Evolutionary conservation across 1,140 invertebrate species (phyloP).

Genomic region (Scaptomyza montana): DNA sequence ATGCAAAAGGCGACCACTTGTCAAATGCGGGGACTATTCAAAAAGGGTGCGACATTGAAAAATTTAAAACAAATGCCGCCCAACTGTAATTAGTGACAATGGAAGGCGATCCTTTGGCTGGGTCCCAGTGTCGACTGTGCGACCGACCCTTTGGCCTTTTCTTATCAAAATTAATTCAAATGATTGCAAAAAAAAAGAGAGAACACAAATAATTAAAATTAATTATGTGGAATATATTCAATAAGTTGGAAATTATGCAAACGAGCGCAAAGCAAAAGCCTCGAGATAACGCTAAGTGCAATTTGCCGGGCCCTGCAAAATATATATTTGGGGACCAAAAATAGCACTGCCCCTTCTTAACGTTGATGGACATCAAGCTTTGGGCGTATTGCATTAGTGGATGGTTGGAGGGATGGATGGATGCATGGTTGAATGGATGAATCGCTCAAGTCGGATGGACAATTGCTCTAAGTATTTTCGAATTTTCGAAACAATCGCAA

Average conservation of each 20-base stretch:
- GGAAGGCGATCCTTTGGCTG: constrained; percentile 46
- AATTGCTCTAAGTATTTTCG: constrained; percentile 52
- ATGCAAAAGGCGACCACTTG: constrained; percentile 45
- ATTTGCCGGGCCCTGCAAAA: constrained; percentile 48
- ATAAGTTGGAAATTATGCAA: constrained; percentile 81
- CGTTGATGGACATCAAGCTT: constrained; percentile 58
- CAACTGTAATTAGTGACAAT: constrained; percentile 80
- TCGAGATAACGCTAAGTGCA: constrained; percentile 74
- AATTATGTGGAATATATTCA: constrained; percentile 82
- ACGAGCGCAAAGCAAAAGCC: constrained; percentile 74
- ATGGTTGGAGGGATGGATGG: too few relatives aligned
- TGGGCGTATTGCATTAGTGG: constrained; percentile 5
- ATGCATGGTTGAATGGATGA: constrained; percentile 30
- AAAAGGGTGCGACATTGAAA: constrained; percentile 38
- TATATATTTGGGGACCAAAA: constrained; percentile 65
- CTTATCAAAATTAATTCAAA: constrained; percentile 77
- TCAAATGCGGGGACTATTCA: constrained; percentile 34
- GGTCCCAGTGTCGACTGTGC: background rate
- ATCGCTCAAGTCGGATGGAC: constrained; percentile 14
- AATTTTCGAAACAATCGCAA: constrained; percentile 38
- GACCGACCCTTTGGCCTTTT: constrained; percentile 60
- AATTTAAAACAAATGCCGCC: constrained; percentile 66
- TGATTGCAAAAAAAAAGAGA: constrained; percentile 37
- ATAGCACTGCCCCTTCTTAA: constrained; percentile 62
- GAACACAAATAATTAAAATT: constrained; percentile 78